Evolutionary conservation across 2,888 invertebrate genomes (phyloP).

Genomic region (Smittia sp.): DNA sequence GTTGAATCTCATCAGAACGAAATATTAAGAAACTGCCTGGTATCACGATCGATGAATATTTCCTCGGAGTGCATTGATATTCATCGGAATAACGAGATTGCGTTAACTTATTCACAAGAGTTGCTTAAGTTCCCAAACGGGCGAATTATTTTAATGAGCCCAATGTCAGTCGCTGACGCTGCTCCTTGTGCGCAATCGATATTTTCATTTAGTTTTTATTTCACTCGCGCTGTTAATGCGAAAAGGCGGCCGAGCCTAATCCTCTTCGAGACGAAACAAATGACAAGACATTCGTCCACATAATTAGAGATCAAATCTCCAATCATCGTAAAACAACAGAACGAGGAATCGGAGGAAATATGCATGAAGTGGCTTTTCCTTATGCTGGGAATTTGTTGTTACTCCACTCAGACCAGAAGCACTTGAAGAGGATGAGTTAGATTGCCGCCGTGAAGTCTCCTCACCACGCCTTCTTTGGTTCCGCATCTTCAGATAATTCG

Average conservation of each 20-base stretch:
- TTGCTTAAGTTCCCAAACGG: slow-evolving; percentile 23
- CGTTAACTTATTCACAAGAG: slow-evolving; percentile 39
- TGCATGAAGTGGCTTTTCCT: neutral
- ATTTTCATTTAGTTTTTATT: slow-evolving; percentile 5
- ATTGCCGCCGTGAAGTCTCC: neutral
- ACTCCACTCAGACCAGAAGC: neutral
- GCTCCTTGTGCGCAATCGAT: slow-evolving; percentile 4
- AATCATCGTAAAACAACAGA: slow-evolving; percentile 4
- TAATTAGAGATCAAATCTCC: neutral
- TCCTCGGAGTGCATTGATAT: neutral
- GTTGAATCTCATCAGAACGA: neutral
- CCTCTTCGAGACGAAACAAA: too few relatives aligned
- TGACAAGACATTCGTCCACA: too few relatives aligned
- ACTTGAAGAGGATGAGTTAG: slow-evolving; percentile 13
- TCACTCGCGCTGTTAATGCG: too few relatives aligned
- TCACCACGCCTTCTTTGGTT: slow-evolving; percentile 25
- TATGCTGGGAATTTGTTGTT: neutral
- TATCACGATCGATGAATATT: neutral
- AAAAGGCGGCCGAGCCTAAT: too few relatives aligned
- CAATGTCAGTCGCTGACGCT: neutral
- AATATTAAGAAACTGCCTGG: too few relatives aligned
- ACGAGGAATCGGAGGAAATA: neutral
- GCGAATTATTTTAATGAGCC: slow-evolving; percentile 22
- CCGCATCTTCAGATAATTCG: neutral
- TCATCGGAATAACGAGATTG: neutral